Evolutionary conservation across 23 tunicate species (phyloP).

Genomic region (Halocynthia roretzi): DNA sequence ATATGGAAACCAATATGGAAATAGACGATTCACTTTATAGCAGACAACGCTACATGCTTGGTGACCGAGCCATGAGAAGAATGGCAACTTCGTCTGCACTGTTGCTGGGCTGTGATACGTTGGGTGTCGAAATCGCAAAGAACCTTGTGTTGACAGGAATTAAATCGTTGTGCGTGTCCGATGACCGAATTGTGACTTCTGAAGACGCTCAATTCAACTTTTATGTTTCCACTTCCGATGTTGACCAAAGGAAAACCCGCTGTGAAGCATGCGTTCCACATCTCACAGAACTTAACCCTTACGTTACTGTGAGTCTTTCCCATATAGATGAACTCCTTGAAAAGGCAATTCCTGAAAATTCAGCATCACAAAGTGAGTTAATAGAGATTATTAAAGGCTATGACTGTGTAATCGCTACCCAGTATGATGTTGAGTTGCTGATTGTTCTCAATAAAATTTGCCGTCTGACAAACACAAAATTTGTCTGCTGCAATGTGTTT

Average conservation of each 20-base stretch:
- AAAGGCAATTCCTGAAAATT: not conserved
- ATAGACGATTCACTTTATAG: constrained; percentile 21
- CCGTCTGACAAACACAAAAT: constrained; percentile 1
- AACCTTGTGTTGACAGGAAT: constrained; percentile 16
- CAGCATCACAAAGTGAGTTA: too few relatives aligned
- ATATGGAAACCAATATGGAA: constrained; percentile 1
- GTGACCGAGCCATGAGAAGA: constrained; percentile 24
- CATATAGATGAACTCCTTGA: not conserved
- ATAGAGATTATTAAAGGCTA: too few relatives aligned
- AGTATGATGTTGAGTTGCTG: not conserved
- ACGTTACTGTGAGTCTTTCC: constrained; percentile 4
- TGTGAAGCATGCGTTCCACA: constrained; percentile 15
- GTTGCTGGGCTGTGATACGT: constrained; percentile 14
- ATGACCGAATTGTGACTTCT: not conserved
- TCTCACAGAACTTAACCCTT: constrained; percentile 17
- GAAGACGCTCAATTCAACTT: constrained; percentile 5
- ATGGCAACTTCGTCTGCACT: constrained; percentile 17
- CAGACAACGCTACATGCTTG: constrained; percentile 23
- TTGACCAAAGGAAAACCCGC: not conserved
- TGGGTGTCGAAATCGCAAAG: constrained; percentile 25
- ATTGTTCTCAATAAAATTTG: not conserved
- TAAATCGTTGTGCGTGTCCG: not conserved
- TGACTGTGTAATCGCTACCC: not conserved
- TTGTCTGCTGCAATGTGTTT: constrained; percentile 8
- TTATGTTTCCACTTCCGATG: constrained; percentile 4